Evolutionary conservation across 2,113 vertebrate genomes (phyloP).

Genomic region (Malurus cyaneus): DNA sequence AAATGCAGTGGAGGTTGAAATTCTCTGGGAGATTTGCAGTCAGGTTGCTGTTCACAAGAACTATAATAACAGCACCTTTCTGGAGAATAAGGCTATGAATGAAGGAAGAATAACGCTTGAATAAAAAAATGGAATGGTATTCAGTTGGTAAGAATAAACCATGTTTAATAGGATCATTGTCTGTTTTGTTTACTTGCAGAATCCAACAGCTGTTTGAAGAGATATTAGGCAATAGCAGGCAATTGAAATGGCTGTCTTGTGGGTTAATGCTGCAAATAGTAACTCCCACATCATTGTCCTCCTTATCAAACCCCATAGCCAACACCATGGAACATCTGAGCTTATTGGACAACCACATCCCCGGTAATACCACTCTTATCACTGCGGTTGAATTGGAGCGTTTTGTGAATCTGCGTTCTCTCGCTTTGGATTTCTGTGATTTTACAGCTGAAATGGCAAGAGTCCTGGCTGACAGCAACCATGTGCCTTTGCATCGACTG

Average conservation of each 20-base stretch:
- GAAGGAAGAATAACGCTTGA: not conserved
- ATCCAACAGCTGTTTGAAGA: conserved; percentile 96
- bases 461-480: conserved; percentile 86
- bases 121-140: not conserved
- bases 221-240: conserved; percentile 92
- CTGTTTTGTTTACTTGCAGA: conserved; percentile 77
- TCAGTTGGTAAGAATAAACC: not conserved
- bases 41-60: not conserved
- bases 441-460: conserved; percentile 92
- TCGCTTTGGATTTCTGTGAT: conserved; percentile 95
- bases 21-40: not conserved
- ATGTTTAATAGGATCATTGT: conserved; percentile 45
- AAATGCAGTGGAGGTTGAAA: not conserved
- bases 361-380: conserved; percentile 83
- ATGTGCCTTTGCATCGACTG: conserved; percentile 92
- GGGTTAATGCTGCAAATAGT: conserved; percentile 95
- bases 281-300: conserved; percentile 90
- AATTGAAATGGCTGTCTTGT: conserved; percentile 93
- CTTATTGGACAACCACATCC: conserved; percentile 91
- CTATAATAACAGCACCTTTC: not conserved
- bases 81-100: not conserved
- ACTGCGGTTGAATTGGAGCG: conserved; percentile 88
- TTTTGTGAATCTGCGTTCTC: conserved; percentile 86
- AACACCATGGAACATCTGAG: conserved; percentile 93
- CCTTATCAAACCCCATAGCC: conserved; percentile 89